Conservation (phyloP, 2,113 vertebrate genomes). For the Carollia perspicillata region DNA sequence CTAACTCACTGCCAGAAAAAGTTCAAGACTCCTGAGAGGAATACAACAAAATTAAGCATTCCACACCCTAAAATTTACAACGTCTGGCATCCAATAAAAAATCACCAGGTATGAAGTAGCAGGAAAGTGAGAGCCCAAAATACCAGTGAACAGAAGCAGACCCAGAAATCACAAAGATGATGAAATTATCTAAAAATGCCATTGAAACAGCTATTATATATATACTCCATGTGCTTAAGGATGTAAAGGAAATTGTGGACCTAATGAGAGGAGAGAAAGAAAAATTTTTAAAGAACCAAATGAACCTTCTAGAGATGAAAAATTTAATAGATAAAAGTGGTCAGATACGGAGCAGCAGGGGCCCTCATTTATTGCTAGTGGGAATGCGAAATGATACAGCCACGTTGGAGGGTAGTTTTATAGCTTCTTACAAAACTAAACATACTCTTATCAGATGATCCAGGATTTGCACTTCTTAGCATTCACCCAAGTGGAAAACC, state of each 20-base stretch:
- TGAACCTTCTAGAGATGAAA: not conserved
- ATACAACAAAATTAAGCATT: not conserved
- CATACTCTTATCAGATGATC: not conserved
- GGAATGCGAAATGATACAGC: not conserved
- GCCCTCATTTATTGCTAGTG: not conserved
- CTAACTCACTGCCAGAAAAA: not conserved
- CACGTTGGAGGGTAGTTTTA: not conserved
- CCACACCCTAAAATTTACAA: not conserved
- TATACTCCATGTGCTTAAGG: not conserved
- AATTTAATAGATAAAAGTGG: not conserved
- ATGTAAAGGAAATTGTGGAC: not conserved
- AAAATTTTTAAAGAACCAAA: not conserved
- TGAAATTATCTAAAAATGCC: not conserved
- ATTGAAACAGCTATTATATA: not conserved
- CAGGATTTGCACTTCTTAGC: not conserved
- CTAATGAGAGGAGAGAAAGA: not conserved
- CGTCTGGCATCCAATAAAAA: not conserved
- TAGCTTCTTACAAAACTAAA: not conserved
- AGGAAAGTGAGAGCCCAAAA: not conserved
- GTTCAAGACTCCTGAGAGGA: not conserved
- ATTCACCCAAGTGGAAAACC: conserved; percentile 25
- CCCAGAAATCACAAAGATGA: not conserved
- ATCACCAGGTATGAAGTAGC: not conserved
- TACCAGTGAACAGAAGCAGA: not conserved
- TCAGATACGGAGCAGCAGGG: not conserved